Evolutionary conservation across 2,888 invertebrate genomes (phyloP), one percentile per base, ranked within the genome.

Genomic region (Sericinus montela): DNA sequence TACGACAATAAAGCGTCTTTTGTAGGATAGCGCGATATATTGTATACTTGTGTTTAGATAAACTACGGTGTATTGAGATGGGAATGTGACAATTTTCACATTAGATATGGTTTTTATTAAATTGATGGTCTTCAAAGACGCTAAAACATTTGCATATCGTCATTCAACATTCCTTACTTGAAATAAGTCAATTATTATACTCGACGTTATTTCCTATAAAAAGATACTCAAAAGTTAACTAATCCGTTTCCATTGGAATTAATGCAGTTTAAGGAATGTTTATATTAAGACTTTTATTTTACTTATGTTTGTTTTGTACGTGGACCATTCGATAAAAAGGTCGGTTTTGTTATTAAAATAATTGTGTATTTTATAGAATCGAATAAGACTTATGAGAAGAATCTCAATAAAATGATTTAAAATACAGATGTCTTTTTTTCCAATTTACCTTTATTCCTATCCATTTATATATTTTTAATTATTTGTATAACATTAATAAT

Each of bases 391-490:
- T 34, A 23, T 43, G 45, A 56, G 54, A 55, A 38, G 58, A 60
- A 59, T 62, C 59, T 62, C 62, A 58, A 60, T 63, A 60, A 63
- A 63, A 51, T 34, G 25, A 2, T 25, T 25, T 25, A 25, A 25
- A 25, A 25, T 25, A 25, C 4, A 25, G 1, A 25, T 4, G 8
- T 5, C 2, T 19, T 19, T 19, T 5, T 19, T 19, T n/a, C n/a
- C n/a, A n/a, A n/a, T n/a, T n/a, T n/a, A n/a, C n/a, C n/a, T n/a
- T n/a, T n/a, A n/a, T n/a, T n/a, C n/a, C n/a, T n/a, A n/a, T n/a
- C n/a, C n/a, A n/a, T n/a, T n/a, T n/a, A n/a, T n/a, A n/a, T n/a
- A n/a, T n/a, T n/a, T n/a, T n/a, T n/a, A n/a, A n/a, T n/a, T n/a
- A n/a, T n/a, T n/a, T n/a, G n/a, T n/a, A n/a, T n/a, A n/a, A n/a